A percentile compares a stretch with the other conserved stretches of the same genome.
Evolutionary conservation across 2,888 invertebrate species (phyloP).

Genomic region (Drosophila nr. fundita): DNA sequence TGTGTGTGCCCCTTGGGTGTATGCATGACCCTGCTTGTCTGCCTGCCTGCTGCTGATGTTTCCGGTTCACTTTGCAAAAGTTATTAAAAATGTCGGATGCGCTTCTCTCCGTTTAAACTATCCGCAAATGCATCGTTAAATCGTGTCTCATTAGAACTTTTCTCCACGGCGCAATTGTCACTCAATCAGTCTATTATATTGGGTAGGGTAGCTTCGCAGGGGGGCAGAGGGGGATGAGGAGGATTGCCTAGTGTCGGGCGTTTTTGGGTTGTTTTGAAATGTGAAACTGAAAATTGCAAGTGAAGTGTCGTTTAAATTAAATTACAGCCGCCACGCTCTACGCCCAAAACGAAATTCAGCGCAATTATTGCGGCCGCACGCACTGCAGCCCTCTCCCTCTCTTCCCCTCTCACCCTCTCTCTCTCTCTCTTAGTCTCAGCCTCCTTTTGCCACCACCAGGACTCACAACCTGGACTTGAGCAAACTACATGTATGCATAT

Average conservation of each 20-base stretch:
- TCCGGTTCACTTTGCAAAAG: constrained; percentile 76
- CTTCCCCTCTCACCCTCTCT: background rate
- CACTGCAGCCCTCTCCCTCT: constrained; percentile 26
- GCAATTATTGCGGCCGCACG: constrained; percentile 71
- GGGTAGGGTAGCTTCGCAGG: background rate
- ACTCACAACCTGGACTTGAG: constrained; percentile 31
- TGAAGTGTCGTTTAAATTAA: constrained; percentile 80
- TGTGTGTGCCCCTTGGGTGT: constrained; percentile 29
- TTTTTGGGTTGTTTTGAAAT: constrained; percentile 18
- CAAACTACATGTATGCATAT: background rate
- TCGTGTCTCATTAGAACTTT: constrained; percentile 69
- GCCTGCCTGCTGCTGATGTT: constrained; percentile 59
- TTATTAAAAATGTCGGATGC: constrained; percentile 68
- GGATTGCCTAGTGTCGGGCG: background rate
- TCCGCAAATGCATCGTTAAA: constrained; percentile 64
- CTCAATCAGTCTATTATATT: constrained; percentile 45
- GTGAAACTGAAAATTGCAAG: constrained; percentile 51
- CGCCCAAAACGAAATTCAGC: constrained; percentile 46
- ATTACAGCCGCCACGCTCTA: constrained; percentile 69
- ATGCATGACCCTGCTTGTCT: constrained; percentile 42
- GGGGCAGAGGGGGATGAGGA: background rate
- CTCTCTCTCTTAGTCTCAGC: constrained; percentile 1
- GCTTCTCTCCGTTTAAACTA: constrained; percentile 31
- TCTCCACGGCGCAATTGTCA: constrained; percentile 54
- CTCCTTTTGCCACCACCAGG: constrained; percentile 20